Conservation (phyloP, 2,888 invertebrate species). For the Drosophila bunnanda region DNA sequence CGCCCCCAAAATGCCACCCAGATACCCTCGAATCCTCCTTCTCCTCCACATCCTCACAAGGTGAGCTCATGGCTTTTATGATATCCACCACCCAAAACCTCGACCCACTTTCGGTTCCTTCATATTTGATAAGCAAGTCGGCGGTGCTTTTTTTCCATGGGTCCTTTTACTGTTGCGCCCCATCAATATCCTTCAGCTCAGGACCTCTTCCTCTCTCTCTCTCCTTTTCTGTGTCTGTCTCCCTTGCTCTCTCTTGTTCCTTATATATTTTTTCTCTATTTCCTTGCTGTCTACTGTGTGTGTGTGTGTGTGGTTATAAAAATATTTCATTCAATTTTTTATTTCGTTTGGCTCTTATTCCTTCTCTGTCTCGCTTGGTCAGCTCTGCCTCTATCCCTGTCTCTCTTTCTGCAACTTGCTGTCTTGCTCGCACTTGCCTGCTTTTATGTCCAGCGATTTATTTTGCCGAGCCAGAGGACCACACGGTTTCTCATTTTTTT, state of each 20-base stretch:
- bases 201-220: constrained; percentile 15
- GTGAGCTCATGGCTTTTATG: constrained; percentile 80
- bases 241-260: constrained; percentile 13
- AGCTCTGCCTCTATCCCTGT: constrained; percentile 48
- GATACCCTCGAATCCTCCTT: not conserved
- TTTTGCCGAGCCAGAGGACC: constrained; percentile 70
- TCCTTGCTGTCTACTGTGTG: constrained; percentile 28
- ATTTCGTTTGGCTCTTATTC: constrained; percentile 60
- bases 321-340: constrained; percentile 82
- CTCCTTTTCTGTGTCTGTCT: not conserved
- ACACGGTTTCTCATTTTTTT: constrained; percentile 76
- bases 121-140: constrained; percentile 78
- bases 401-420: constrained; percentile 24
- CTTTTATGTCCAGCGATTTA: constrained; percentile 75
- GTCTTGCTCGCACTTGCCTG: constrained; percentile 57
- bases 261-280: constrained; percentile 30
- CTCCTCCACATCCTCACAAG: constrained; percentile 28
- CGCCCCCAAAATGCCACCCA: constrained; percentile 12
- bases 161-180: constrained; percentile 44
- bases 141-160: constrained; percentile 49
- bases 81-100: constrained; percentile 47
- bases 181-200: constrained; percentile 70
- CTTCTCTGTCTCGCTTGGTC: constrained; percentile 41
- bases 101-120: constrained; percentile 75
- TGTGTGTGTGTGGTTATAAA: constrained; percentile 73